Evolutionary conservation across 1,140 invertebrate species (phyloP).

Genomic region (Drosophila lacteicornis): DNA sequence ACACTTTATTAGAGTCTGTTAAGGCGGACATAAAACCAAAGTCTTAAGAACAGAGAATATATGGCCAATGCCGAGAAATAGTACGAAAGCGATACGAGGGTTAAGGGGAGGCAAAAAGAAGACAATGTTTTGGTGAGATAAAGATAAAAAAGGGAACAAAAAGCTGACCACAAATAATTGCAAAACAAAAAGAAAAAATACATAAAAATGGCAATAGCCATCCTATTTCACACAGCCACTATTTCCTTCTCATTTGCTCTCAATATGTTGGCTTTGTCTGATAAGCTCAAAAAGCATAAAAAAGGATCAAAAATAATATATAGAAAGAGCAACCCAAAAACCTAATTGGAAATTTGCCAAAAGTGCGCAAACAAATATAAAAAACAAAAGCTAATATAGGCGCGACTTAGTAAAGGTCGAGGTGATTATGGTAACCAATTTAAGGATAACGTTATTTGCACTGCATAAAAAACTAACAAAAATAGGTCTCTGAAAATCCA

Average conservation of each 20-base stretch:
- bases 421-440: too few relatives aligned
- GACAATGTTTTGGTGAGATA: conserved; percentile 3
- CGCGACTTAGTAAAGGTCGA: too few relatives aligned
- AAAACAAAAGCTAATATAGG: too few relatives aligned
- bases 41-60: conserved; percentile 26
- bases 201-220: conserved; percentile 20
- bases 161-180: conserved; percentile 36
- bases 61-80: background rate
- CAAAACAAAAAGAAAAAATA: conserved; percentile 2
- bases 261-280: conserved; percentile 4
- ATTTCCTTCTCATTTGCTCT: background rate
- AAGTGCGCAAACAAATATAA: too few relatives aligned
- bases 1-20: too few relatives aligned
- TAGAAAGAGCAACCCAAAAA: conserved; percentile 17
- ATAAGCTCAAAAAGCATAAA: background rate
- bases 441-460: too few relatives aligned
- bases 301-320: background rate
- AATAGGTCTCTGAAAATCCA: too few relatives aligned
- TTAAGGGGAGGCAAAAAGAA: too few relatives aligned
- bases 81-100: background rate
- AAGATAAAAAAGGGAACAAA: background rate
- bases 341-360: conserved; percentile 28
- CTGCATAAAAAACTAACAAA: too few relatives aligned
- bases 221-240: background rate
- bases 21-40: conserved; percentile 6